These are phyloP conservation scores for Peromyscus attwateri DNA, from an alignment of 2,797 vertebrate species.

Conservation along the genomic window DNA sequence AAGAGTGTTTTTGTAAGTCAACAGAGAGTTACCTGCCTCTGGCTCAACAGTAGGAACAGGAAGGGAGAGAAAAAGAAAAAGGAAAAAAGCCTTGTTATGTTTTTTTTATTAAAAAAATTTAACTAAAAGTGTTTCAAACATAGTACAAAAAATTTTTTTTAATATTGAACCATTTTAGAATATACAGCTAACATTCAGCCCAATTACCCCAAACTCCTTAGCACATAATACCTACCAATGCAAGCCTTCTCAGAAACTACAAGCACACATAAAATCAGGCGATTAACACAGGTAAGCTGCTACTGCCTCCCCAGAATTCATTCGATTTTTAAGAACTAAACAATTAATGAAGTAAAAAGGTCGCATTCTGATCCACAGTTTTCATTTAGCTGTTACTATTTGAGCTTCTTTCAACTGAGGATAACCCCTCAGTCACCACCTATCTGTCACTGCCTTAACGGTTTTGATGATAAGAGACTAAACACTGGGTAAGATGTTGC, in stretches of 20 bases:
- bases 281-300: not conserved
- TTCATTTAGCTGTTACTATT: not conserved
- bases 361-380: not conserved
- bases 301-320: not conserved
- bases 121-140: not conserved
- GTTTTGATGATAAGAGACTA: not conserved
- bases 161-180: not conserved
- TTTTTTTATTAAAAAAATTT: not conserved
- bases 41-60: not conserved
- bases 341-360: not conserved
- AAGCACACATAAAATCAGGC: not conserved
- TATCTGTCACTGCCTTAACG: not conserved
- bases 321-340: not conserved
- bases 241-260: not conserved
- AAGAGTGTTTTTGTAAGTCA: not conserved
- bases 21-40: not conserved
- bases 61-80: not conserved
- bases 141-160: not conserved
- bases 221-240: not conserved
- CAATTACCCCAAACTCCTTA: not conserved
- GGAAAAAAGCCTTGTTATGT: rapidly evolving
- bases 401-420: not conserved
- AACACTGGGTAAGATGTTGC: not conserved
- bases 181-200: not conserved
- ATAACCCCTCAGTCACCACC: not conserved